A percentile compares a stretch with the other conserved stretches of the same genome.
These are phyloP conservation scores for Conger conger DNA, from an alignment of 2,113 vertebrate species.

Conservation along the genomic window DNA sequence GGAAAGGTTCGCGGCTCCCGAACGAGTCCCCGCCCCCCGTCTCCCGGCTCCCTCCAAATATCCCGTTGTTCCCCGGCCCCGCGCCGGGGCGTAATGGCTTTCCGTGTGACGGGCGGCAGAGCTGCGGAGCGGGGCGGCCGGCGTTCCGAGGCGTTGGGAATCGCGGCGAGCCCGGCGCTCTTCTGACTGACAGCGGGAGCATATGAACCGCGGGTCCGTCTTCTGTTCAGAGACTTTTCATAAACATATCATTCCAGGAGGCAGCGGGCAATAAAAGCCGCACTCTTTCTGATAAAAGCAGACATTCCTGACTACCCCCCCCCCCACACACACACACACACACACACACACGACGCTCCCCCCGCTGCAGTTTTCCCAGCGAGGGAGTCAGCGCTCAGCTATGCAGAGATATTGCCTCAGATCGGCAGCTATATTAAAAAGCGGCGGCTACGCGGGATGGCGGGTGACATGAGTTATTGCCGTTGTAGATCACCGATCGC, in stretches of 20 bases:
- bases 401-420: constrained; percentile 25
- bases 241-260: constrained; percentile 24
- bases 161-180: not conserved
- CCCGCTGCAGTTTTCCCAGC: not conserved
- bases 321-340: not conserved
- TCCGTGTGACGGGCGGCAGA: not conserved
- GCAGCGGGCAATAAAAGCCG: constrained; percentile 4
- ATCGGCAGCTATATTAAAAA: constrained; percentile 27
- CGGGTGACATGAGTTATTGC: constrained; percentile 20
- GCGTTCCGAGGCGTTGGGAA: not conserved
- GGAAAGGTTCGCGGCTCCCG: not conserved
- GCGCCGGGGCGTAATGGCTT: not conserved
- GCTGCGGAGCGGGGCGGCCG: not conserved
- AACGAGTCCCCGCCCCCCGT: not conserved
- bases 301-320: constrained; percentile 8
- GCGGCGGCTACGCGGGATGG: not conserved
- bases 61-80: not conserved
- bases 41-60: not conserved
- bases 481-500: constrained; percentile 23
- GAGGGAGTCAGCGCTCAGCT: not conserved
- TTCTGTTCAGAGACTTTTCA: constrained; percentile 26
- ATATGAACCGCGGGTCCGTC: constrained; percentile 12
- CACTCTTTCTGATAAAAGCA: constrained; percentile 29
- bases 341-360: not conserved
- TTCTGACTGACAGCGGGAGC: constrained; percentile 7